Evolutionary conservation across 1,140 invertebrate genomes (phyloP).

Genomic region (Asobara japonica): DNA sequence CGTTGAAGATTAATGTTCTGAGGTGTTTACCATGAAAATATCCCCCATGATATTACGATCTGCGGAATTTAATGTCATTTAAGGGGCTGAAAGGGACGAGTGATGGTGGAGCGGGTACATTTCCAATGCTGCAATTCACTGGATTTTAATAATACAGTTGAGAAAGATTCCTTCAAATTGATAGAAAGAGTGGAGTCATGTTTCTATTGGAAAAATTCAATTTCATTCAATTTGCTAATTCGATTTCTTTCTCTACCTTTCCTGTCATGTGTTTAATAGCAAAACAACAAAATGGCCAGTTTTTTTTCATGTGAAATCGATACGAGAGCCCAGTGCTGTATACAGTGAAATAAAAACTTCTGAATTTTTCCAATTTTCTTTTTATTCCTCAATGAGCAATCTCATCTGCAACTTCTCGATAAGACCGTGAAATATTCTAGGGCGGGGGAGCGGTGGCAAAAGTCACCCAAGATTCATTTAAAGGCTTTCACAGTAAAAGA

Average conservation of each 20-base stretch:
- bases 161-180: not conserved
- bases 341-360: not conserved
- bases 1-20: constrained; percentile 4
- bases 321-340: not conserved
- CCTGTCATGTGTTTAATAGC: not conserved
- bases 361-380: constrained; percentile 1
- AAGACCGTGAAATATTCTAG: constrained; percentile 4
- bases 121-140: not conserved
- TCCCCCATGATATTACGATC: not conserved
- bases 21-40: not conserved
- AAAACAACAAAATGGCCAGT: not conserved
- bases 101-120: no score
- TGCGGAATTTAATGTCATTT: constrained; percentile 4
- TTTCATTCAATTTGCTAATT: not conserved
- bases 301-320: not conserved
- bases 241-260: not conserved
- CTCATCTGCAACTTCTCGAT: constrained; percentile 22
- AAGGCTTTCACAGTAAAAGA: constrained; percentile 22
- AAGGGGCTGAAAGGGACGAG: no score
- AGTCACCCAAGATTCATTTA: constrained; percentile 36
- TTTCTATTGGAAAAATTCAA: not conserved
- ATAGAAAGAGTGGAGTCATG: not conserved
- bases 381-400: constrained; percentile 12
- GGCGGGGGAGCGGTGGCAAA: not conserved
- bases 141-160: not conserved